Evolutionary conservation across 2,888 invertebrate genomes (phyloP).

Genomic region (Graphium colonna): DNA sequence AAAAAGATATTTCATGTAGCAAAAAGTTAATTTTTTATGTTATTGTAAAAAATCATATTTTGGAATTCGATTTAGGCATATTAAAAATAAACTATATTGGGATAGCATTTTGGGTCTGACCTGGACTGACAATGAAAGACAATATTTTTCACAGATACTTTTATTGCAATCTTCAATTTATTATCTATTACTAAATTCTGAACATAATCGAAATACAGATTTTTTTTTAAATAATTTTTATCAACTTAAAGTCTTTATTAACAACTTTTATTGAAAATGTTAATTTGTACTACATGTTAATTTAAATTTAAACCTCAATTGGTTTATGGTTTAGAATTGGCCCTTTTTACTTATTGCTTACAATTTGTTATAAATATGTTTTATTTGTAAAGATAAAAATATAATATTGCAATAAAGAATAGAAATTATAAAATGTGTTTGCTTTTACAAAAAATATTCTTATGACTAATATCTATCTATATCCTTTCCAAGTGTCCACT

Average conservation of each 20-base stretch:
- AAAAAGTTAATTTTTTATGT: conserved; percentile 3
- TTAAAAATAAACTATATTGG: conserved; percentile 35
- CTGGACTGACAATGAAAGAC: conserved; percentile 50
- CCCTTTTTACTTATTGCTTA: conserved; percentile 31
- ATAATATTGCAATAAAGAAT: conserved; percentile 61
- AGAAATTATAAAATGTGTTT: no score
- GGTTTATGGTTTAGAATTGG: background rate
- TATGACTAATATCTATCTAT: no score
- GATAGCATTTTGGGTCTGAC: conserved; percentile 20
- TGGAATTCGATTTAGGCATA: conserved; percentile 36
- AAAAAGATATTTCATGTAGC: background rate
- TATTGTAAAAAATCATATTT: conserved; percentile 13
- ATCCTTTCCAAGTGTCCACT: no score
- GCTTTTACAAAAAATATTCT: no score
- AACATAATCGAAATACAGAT: conserved; percentile 16
- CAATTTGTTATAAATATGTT: conserved; percentile 50
- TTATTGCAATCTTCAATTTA: conserved; percentile 20
- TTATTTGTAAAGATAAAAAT: conserved; percentile 55
- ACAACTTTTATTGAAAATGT: no score
- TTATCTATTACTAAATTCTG: conserved; percentile 13
- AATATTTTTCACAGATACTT: conserved; percentile 43
- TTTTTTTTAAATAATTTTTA: conserved; percentile 31
- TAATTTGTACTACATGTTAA: background rate
- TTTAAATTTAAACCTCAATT: background rate
- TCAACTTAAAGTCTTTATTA: conserved; percentile 21